These are phyloP conservation scores for Heteromormyrus szaboi DNA, from an alignment of 2,797 vertebrate species.

Conservation along the genomic window DNA sequence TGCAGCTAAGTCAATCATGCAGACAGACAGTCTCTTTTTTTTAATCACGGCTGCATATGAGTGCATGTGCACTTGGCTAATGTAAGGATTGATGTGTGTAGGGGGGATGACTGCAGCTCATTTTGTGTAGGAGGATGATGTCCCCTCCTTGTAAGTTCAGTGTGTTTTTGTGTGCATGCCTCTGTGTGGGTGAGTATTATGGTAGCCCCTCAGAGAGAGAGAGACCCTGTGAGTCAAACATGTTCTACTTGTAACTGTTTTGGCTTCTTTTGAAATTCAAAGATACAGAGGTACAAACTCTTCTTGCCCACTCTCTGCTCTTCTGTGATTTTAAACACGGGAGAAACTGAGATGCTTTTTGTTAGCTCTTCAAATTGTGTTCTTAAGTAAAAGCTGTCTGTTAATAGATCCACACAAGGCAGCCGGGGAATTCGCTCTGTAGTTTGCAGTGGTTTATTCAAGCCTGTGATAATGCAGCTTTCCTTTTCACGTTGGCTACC, in stretches of 20 bases:
- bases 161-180: not conserved
- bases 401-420: not conserved
- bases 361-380: not conserved
- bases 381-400: not conserved
- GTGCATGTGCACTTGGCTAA: not conserved
- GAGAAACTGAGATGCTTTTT: not conserved
- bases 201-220: not conserved
- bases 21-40: not conserved
- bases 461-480: not conserved
- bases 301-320: not conserved
- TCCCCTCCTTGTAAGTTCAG: not conserved
- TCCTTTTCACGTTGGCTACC: not conserved
- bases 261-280: not conserved
- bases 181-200: not conserved
- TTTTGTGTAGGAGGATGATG: slow-evolving; percentile 8
- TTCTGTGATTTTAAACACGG: not conserved
- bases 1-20: not conserved
- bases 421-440: not conserved
- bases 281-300: not conserved
- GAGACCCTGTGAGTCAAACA: not conserved
- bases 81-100: not conserved
- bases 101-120: not conserved
- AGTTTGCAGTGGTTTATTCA: not conserved
- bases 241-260: not conserved
- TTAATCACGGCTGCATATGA: not conserved